Base-by-base conservation (phyloP, 2,113 vertebrate species). In the Gadus macrocephalus region DNA sequence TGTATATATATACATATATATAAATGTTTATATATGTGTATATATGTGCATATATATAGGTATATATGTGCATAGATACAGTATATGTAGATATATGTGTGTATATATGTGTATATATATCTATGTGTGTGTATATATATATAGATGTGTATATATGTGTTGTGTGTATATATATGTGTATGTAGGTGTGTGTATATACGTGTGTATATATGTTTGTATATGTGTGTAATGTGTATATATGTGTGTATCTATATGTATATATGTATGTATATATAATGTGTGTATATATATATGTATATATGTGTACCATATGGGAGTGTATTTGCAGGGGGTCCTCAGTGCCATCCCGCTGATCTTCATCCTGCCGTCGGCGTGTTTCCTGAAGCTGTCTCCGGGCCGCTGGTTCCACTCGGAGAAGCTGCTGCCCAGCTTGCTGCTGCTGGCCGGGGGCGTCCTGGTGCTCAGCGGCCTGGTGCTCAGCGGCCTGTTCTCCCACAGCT, bases 281-380 rank as follows among this genome's bases (percentile, higher is more conserved):
- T 49, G 19, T 64, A 0, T 4, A 19, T 56, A 12, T 14, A 27
- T 58, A 56, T 31, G 0, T 14, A 5, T 63, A 14, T 64, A 35
- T 64, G 31, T 64, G 2, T 19, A 67, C n/a, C 22, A 5, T 62
- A 79, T 84, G 79, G 9, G 7, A 9, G n/a, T 83, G 56, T 65
- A 3, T 31, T 27, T 76, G 19, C 90, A 99, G 97, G 97, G 96
- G 35, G 91, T 93, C 63, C 76, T 98, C 78, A 95, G 94, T 63
- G 96, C 96, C 6, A 92, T 91, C 3, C 97, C 96, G 0, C 89
- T 99, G 62, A 94, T 99, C 87, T 98, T 98, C 92, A 95, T 98
- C 89, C 91, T 98, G 42, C 96, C 96, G 3, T 90, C 95, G 0
- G 95, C 94, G 0, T 98, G 97, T 80, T 97, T 93, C 77, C 88